Conservation (phyloP, 1,140 invertebrate species). For the Penaeus chinensis region DNA sequence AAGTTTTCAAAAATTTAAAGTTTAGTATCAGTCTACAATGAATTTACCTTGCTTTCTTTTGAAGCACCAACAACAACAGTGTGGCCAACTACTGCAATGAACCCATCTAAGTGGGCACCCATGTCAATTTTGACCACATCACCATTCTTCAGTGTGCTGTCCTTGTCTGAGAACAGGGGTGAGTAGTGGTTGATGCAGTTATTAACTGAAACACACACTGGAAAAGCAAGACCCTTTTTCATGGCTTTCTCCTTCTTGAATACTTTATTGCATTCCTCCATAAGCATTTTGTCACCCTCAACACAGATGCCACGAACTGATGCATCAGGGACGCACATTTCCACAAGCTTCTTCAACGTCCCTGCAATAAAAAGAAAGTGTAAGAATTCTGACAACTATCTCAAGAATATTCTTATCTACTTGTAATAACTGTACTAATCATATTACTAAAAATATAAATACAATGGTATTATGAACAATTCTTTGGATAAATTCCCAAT, state of each 20-base stretch:
- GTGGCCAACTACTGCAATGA: constrained; percentile 97
- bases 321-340: constrained; percentile 86
- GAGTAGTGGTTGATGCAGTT: constrained; percentile 99
- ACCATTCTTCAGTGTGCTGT: constrained; percentile 88
- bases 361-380: constrained; percentile 74
- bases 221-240: constrained; percentile 98
- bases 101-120: constrained; percentile 98
- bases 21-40: constrained; percentile 60
- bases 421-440: not conserved
- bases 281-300: constrained; percentile 87
- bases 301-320: constrained; percentile 93
- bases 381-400: no score
- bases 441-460: not conserved
- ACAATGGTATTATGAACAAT: not conserved
- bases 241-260: constrained; percentile 99
- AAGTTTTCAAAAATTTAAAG: constrained; percentile 52
- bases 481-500: no score
- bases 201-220: constrained; percentile 98
- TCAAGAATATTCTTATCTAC: not conserved
- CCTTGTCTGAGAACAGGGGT: constrained; percentile 91
- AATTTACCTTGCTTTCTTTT: constrained; percentile 74
- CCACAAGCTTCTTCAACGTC: constrained; percentile 88
- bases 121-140: constrained; percentile 99
- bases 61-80: constrained; percentile 90
- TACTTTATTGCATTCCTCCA: constrained; percentile 93